These are phyloP conservation scores for Eupsittula cactorum DNA, from an alignment of 2,113 vertebrate species.

Conservation along the genomic window DNA sequence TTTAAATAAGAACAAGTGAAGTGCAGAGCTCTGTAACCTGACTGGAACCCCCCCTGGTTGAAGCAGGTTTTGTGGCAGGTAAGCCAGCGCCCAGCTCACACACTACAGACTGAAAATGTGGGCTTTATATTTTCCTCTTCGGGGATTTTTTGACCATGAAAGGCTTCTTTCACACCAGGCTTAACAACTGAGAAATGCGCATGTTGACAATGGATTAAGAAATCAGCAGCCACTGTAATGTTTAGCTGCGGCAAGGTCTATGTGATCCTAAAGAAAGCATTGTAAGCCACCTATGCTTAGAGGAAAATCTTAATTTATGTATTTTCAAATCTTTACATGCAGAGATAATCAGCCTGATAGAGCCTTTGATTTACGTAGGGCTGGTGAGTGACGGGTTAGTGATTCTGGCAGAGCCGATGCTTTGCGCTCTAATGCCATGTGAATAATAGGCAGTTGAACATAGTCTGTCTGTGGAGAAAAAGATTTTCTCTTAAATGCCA, in stretches of 20 bases:
- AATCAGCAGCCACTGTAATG: slow-evolving; percentile 11
- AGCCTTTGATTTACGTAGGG: neutral
- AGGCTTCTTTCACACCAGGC: slow-evolving; percentile 41
- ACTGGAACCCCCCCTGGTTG: neutral
- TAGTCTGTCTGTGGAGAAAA: neutral
- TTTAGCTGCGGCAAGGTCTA: neutral
- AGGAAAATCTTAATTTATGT: slow-evolving; percentile 53
- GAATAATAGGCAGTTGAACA: neutral
- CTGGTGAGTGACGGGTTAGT: neutral
- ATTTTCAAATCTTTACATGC: slow-evolving; percentile 47
- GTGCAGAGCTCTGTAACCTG: neutral
- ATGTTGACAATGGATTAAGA: slow-evolving; percentile 38
- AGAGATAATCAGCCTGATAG: slow-evolving; percentile 39
- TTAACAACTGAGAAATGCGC: neutral
- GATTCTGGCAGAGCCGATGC: neutral
- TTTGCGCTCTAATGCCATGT: neutral
- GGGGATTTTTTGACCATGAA: slow-evolving; percentile 20
- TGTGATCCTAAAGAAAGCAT: slow-evolving; percentile 44
- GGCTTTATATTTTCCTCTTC: slow-evolving; percentile 23
- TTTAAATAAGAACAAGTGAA: neutral
- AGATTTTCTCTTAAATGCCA: neutral
- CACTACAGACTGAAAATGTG: neutral
- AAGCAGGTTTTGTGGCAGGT: slow-evolving; percentile 6
- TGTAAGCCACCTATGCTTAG: slow-evolving; percentile 25
- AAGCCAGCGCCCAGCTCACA: neutral